Base-by-base conservation (phyloP, 2,797 vertebrate genomes). In the Tenualosa thibaudeaui region DNA sequence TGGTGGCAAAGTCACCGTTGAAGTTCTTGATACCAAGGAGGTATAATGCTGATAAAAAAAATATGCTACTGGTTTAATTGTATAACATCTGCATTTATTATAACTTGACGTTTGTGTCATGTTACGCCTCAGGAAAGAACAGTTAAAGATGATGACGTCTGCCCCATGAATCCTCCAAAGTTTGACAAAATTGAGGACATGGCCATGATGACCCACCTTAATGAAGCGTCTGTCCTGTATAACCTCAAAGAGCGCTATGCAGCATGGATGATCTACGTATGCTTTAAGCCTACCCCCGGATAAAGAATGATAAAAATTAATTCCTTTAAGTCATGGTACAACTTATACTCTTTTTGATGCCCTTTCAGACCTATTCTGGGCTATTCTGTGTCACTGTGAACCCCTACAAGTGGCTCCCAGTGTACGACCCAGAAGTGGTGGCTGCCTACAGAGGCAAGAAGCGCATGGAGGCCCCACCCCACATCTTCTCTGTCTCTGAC, bases 101-200 rank as follows among this genome's bases (percentile, higher is more conserved):
- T 60, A 8, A 62, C 22, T 6, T 0, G 5, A 58, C n/a, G 58
- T 62, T 62, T 62, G 5, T 24, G 50, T 9, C 50, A 9, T 51
- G 7, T 51, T 56, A 3, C 12, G 54, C 19, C 19, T 84, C 89
- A 87, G 86, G 86, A 87, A 17, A 82, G 2, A 84, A 9, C 24
- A 24, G 89, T 71, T 54, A 88, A 88, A 8, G 89, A 88, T 4
- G 86, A 84, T 3, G 89, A 90, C 0, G 65, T 90, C 24, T 54
- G 78, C 37, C 88, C 95, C 86, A 96, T 95, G 96, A 96, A 96
- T 50, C 95, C 95, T 51, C 96, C 96, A 49, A 96, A 96, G 81
- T 96, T 85, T 0, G 96, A 96, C 24, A 96, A 96, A 88, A 56
- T 71, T 78, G 71, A 78, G 40, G 17, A 78, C 40, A 78, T 78